These are phyloP conservation scores for Pachypanchax playfairii DNA, from an alignment of 2,113 vertebrate genomes.

Conservation along the genomic window DNA sequence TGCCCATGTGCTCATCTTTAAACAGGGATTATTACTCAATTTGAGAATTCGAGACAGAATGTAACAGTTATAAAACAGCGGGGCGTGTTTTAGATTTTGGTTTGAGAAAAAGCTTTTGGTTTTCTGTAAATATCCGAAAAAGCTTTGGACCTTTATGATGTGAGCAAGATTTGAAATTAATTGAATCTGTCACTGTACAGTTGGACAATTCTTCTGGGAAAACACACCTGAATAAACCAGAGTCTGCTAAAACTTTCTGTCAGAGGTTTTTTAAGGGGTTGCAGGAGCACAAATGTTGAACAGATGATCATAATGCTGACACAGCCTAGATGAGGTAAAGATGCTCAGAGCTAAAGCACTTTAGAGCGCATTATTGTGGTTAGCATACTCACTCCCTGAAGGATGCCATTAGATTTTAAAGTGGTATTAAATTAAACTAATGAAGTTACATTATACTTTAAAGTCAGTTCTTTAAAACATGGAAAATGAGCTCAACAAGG, in stretches of 20 bases:
- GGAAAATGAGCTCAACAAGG: background rate
- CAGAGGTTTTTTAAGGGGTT: background rate
- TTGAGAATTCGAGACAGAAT: constrained; percentile 25
- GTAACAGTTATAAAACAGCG: constrained; percentile 15
- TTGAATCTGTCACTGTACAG: background rate
- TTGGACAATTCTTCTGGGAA: background rate
- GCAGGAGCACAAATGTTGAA: constrained; percentile 13
- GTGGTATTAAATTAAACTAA: background rate
- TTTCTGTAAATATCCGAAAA: constrained; percentile 11
- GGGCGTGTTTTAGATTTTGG: constrained; percentile 18
- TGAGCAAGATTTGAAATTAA: background rate
- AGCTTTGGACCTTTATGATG: background rate
- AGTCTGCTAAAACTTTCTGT: background rate
- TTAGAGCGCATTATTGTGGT: background rate
- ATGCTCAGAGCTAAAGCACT: background rate
- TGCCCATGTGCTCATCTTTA: constrained; percentile 54
- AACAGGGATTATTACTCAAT: constrained; percentile 29
- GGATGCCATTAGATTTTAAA: constrained; percentile 5
- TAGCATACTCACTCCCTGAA: fast-evolving
- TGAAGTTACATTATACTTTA: background rate
- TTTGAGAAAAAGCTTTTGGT: background rate
- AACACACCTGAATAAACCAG: background rate
- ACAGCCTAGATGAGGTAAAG: background rate
- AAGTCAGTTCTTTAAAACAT: background rate
- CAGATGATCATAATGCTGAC: constrained; percentile 28